phyloP scores from a whole-genome alignment of 2,888 invertebrate species.

The Machimus rusticus region DNA sequence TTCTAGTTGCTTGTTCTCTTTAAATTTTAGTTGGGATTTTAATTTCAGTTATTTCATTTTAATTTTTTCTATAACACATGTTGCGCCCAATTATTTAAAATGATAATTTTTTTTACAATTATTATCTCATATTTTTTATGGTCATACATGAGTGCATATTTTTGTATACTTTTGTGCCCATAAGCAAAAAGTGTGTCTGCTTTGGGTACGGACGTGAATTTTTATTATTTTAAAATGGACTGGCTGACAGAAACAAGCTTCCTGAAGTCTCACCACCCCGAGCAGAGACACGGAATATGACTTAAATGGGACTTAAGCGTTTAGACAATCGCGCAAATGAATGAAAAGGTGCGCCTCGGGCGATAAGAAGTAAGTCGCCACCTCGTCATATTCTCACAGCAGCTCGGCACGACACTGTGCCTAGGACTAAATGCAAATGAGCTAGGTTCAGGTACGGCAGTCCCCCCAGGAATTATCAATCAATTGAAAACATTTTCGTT shows the following conservation, averaged over 20 bases:
- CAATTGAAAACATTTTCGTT: conserved; percentile 23
- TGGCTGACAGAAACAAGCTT: background rate
- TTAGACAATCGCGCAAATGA: background rate
- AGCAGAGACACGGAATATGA: background rate
- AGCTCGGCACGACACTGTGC: background rate
- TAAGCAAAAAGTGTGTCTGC: background rate
- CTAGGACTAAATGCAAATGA: conserved; percentile 1
- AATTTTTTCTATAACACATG: no score
- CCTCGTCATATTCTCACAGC: background rate
- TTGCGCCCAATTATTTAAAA: no score
- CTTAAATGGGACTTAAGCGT: background rate
- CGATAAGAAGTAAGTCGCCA: background rate
- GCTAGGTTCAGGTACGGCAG: background rate
- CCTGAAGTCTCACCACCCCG: background rate
- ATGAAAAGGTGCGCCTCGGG: background rate
- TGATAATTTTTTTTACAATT: no score
- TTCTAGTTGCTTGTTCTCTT: no score
- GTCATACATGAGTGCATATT: no score
- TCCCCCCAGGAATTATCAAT: conserved; percentile 1
- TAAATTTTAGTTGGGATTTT: no score
- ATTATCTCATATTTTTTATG: no score
- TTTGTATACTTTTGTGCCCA: no score
- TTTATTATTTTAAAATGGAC: background rate
- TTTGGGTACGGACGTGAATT: background rate
- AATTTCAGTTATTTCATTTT: no score